Conservation (phyloP, 2,888 invertebrate species). For the Pecten maximus region DNA sequence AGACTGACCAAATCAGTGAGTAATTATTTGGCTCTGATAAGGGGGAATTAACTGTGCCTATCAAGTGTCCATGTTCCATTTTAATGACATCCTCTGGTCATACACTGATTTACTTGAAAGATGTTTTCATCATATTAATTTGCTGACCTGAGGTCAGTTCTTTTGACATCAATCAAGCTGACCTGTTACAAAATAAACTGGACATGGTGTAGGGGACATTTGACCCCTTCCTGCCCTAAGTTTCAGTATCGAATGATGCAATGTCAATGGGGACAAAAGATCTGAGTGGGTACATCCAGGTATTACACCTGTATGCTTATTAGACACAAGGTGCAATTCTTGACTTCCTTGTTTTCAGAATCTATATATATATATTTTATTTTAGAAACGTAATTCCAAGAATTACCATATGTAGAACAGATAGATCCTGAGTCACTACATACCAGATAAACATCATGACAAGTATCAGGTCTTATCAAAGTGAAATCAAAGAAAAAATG, state of each 20-base stretch:
- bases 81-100: not conserved
- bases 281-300: not conserved
- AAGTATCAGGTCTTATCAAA: not conserved
- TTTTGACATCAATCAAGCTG: not conserved
- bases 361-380: not conserved
- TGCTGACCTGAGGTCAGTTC: not conserved
- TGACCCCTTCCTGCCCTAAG: not conserved
- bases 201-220: not conserved
- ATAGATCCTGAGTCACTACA: not conserved
- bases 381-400: not conserved
- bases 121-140: slow-evolving; percentile 27
- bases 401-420: not conserved
- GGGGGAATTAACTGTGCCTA: slow-evolving; percentile 22
- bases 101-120: slow-evolving; percentile 26
- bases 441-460: not conserved
- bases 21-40: slow-evolving; percentile 22
- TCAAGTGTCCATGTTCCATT: not conserved
- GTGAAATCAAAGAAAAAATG: not conserved
- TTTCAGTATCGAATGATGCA: not conserved
- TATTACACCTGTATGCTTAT: slow-evolving; percentile 19
- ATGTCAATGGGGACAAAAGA: not conserved
- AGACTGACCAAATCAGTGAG: slow-evolving; percentile 31
- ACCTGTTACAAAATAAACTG: not conserved
- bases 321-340: not conserved
- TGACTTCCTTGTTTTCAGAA: not conserved